Base-by-base conservation (phyloP, 2,113 vertebrate species). In the Salvator merianae region DNA sequence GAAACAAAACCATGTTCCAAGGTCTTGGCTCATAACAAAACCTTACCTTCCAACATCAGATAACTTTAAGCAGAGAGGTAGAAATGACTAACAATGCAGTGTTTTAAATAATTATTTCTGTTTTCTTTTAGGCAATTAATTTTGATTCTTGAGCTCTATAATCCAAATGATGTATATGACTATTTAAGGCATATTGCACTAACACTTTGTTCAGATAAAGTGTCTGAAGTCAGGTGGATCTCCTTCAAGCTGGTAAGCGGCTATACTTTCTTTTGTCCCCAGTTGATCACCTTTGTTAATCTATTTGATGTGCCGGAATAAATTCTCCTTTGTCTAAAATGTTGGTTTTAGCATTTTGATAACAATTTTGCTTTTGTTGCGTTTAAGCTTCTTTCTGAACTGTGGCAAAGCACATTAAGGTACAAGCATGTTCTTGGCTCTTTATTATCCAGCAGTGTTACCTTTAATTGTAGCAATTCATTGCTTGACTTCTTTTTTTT, bases 141-240 rank as follows among this genome's bases (percentile, higher is more conserved):
- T 38, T 93, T 96, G 87, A 94, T 97, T 76, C 86, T 96, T 84
- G 95, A 96, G 38, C 95, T 96, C 70, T 96, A 93, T 83, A 94
- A 88, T n/a, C 91, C 95, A 81, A 91, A 79, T 18, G 95, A 96
- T 30, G 92, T 96, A 9, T 94, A 95, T 22, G 94, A 95, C 81
- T 95, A 95, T 81, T 82, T 96, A 47, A 87, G 93, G 59, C 95
- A 94, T 3, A 92, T 95, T 79, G 96, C 96, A 36, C 85, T 96
- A 1, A 95, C 93, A 47, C 93, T 96, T 14, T 96, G 95, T 90
- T 95, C 96, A 0, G 95, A 97, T 89, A 94, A 94, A 91, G 94
- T 96, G 6, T 95, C 96, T 3, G 94, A 96, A 93, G 95, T 96
- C 68, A 92, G 93, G 68, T 95, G 96, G 94, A 94, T 96, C 88